Evolutionary conservation across 2,797 vertebrate genomes (phyloP).

Genomic region (Macroramphosus scolopax): DNA sequence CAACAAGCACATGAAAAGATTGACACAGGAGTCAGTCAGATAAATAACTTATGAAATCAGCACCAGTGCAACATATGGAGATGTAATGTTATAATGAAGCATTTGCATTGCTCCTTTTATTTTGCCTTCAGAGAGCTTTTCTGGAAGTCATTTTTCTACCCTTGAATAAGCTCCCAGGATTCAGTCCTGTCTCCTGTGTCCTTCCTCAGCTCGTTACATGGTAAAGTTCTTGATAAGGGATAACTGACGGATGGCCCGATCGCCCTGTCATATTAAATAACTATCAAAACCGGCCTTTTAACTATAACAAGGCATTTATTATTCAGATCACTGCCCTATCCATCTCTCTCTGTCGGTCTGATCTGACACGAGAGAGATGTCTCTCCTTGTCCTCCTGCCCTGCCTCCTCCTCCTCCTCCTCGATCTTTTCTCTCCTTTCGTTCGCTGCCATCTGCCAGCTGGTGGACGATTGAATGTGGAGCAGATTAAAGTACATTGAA

Average conservation of each 20-base stretch:
- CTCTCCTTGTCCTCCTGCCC: conserved; percentile 36
- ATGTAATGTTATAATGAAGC: no score
- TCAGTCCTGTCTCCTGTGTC: background rate
- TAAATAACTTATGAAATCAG: no score
- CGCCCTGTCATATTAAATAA: conserved; percentile 41
- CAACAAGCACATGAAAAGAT: no score
- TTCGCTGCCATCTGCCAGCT: conserved; percentile 73
- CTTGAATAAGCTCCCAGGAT: conserved; percentile 1
- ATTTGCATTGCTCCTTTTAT: no score
- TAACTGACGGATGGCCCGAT: conserved; percentile 28
- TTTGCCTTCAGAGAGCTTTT: no score
- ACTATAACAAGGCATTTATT: conserved; percentile 44
- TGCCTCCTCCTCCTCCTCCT: conserved; percentile 15
- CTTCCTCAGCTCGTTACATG: conserved; percentile 15
- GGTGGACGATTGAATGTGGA: conserved; percentile 39
- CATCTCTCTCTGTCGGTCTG: conserved; percentile 37
- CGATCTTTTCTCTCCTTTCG: no score
- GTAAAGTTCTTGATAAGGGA: conserved; percentile 5
- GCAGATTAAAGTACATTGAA: conserved; percentile 61
- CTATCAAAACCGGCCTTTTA: conserved; percentile 35
- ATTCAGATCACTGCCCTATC: conserved; percentile 46
- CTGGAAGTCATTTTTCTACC: conserved; percentile 8
- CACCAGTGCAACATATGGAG: no score
- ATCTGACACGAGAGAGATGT: conserved; percentile 35
- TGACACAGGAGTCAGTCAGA: no score